Conservation (phyloP, 2,113 vertebrate species). For the Beaufortia kweichowensis region DNA sequence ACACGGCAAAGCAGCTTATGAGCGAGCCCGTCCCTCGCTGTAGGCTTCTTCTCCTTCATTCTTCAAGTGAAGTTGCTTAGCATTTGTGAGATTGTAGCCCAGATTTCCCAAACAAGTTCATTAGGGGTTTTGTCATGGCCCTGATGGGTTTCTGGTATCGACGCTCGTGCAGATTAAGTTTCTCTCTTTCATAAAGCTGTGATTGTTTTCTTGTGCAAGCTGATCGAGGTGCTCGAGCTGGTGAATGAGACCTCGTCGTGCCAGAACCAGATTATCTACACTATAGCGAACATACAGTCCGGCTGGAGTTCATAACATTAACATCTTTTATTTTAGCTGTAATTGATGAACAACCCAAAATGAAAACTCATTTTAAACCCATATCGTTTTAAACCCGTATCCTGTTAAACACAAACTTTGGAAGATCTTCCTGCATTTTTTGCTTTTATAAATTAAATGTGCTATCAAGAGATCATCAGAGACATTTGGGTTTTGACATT, state of each 20-base stretch:
- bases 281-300: constrained; percentile 27
- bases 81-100: constrained; percentile 66
- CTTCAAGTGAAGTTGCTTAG: constrained; percentile 62
- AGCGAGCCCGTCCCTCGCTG: constrained; percentile 54
- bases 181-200: constrained; percentile 61
- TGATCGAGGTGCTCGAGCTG: constrained; percentile 39
- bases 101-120: constrained; percentile 70
- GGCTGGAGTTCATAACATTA: neutral
- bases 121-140: constrained; percentile 67
- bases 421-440: too few species aligned
- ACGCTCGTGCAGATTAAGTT: constrained; percentile 66
- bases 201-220: constrained; percentile 44
- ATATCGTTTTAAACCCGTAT: too few species aligned
- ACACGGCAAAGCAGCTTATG: constrained; percentile 29
- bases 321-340: too few species aligned
- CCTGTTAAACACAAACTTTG: too few species aligned
- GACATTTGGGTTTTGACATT: too few species aligned
- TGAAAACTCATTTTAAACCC: neutral
- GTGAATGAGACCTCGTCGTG: neutral
- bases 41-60: constrained; percentile 53
- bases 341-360: neutral
- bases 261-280: constrained; percentile 30
- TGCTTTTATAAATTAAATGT: too few species aligned
- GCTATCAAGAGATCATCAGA: too few species aligned
- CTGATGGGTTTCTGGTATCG: constrained; percentile 69